Conservation (phyloP, 2,888 invertebrate species). For the Amaurobius ferox region DNA sequence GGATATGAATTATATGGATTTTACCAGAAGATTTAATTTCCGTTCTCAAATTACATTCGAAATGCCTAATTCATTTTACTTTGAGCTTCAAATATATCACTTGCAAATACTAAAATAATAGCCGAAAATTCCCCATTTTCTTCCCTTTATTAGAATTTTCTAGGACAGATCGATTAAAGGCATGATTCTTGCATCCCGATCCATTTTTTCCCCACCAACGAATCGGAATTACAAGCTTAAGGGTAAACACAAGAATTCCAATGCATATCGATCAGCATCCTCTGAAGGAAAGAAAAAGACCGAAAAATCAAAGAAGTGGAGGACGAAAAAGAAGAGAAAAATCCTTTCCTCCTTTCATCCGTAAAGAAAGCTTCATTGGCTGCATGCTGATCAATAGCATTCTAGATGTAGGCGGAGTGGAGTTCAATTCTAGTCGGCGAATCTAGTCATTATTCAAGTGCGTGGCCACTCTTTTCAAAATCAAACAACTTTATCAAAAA, state of each 20-base stretch:
- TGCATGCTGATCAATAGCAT: conserved; percentile 69
- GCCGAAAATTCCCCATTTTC: background rate
- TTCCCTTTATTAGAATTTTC: conserved; percentile 21
- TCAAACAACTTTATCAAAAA: conserved; percentile 71
- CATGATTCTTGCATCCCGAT: conserved; percentile 43
- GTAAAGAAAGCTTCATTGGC: conserved; percentile 52
- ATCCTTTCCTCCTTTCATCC: conserved; percentile 25
- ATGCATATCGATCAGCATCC: conserved; percentile 68
- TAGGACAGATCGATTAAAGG: conserved; percentile 57
- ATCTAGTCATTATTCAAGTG: conserved; percentile 48
- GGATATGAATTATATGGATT: no score
- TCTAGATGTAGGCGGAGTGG: conserved; percentile 57
- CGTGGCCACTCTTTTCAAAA: conserved; percentile 64
- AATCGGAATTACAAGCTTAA: conserved; percentile 64
- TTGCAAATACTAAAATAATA: background rate
- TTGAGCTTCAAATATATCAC: no score
- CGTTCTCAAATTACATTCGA: no score
- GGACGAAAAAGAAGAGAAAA: conserved; percentile 31
- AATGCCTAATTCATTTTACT: no score
- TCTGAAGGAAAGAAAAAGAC: background rate
- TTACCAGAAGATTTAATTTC: no score
- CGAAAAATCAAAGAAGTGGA: conserved; percentile 11
- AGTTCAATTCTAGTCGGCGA: conserved; percentile 53
- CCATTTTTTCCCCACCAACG: background rate
- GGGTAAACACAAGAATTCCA: conserved; percentile 68